Percentiles rank a stretch among this genome's conserved stretches.
phyloP scores from a whole-genome alignment of 2,797 vertebrate genomes.

The Melanotaenia boesemani region DNA sequence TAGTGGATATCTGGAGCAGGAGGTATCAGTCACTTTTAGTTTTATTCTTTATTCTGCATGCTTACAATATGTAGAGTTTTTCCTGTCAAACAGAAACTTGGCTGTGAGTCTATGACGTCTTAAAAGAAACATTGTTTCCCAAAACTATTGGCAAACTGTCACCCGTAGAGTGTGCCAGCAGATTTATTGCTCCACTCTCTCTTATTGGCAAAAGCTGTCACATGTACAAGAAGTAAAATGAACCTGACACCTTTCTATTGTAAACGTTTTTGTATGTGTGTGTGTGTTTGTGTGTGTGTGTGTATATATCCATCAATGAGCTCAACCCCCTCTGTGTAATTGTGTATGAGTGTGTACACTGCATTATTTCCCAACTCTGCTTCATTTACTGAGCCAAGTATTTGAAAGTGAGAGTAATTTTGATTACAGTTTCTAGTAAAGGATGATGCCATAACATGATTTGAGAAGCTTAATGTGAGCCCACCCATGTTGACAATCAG shows the following conservation, averaged over 20 bases:
- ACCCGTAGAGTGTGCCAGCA: slow-evolving; percentile 25
- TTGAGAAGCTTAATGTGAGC: slow-evolving; percentile 42
- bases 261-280: slow-evolving; percentile 10
- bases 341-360: slow-evolving; percentile 5
- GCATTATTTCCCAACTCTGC: slow-evolving; percentile 41
- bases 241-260: slow-evolving; percentile 43
- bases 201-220: slow-evolving; percentile 44
- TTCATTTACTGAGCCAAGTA: slow-evolving; percentile 23
- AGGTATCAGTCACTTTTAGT: background rate
- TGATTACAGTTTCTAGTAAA: slow-evolving; percentile 57
- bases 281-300: slow-evolving; percentile 1
- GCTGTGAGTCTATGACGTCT: slow-evolving; percentile 26
- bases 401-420: slow-evolving; percentile 57
- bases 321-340: slow-evolving; percentile 27
- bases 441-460: slow-evolving; percentile 40
- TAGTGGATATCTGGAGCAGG: background rate
- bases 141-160: slow-evolving; percentile 44
- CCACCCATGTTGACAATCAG: slow-evolving; percentile 37
- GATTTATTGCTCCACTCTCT: slow-evolving; percentile 62
- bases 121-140: slow-evolving; percentile 61
- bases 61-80: background rate
- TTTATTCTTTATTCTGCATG: background rate
- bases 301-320: slow-evolving; percentile 32
- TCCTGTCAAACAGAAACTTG: slow-evolving; percentile 38
- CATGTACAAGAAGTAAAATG: slow-evolving; percentile 42